Percentiles rank a stretch among this genome's conserved stretches.
phyloP scores from a whole-genome alignment of 2,888 invertebrate genomes.

The Tridacna crocea region DNA sequence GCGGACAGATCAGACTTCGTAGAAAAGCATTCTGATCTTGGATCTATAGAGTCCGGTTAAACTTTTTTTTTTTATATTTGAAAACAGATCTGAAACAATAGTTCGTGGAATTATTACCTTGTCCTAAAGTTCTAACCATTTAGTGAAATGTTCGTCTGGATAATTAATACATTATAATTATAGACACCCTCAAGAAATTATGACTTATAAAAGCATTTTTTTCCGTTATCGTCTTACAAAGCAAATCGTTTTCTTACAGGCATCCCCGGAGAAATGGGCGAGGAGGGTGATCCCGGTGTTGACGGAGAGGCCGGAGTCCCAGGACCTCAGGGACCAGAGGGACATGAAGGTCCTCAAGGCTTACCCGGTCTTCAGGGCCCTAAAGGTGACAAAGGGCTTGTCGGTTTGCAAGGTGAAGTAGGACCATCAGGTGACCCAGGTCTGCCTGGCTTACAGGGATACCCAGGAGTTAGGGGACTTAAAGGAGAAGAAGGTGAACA shows the following conservation, averaged over 20 bases:
- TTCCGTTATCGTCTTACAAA: not conserved
- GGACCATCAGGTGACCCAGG: constrained; percentile 42
- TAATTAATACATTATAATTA: too few relatives aligned
- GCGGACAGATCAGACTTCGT: too few relatives aligned
- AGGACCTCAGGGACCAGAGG: constrained; percentile 39
- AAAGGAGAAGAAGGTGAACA: constrained; percentile 41
- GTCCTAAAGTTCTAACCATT: too few relatives aligned
- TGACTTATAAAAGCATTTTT: too few relatives aligned
- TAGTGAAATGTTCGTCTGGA: too few relatives aligned
- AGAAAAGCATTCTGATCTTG: too few relatives aligned
- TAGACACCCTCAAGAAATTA: too few relatives aligned
- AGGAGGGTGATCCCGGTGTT: constrained; percentile 48
- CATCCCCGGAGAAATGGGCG: constrained; percentile 48
- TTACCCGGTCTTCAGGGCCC: constrained; percentile 43
- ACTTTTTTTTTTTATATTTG: too few relatives aligned
- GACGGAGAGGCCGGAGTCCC: constrained; percentile 41
- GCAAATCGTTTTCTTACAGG: constrained; percentile 29
- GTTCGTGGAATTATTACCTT: too few relatives aligned
- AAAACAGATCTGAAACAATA: too few relatives aligned
- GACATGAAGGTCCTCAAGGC: constrained; percentile 51
- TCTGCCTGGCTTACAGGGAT: constrained; percentile 40
- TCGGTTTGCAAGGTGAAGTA: constrained; percentile 33
- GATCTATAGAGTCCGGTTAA: too few relatives aligned
- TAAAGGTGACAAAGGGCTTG: constrained; percentile 35
- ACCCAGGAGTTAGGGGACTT: constrained; percentile 41